Evolutionary conservation across 2,888 invertebrate species (phyloP).

Genomic region (Bhutanitis thaidina): DNA sequence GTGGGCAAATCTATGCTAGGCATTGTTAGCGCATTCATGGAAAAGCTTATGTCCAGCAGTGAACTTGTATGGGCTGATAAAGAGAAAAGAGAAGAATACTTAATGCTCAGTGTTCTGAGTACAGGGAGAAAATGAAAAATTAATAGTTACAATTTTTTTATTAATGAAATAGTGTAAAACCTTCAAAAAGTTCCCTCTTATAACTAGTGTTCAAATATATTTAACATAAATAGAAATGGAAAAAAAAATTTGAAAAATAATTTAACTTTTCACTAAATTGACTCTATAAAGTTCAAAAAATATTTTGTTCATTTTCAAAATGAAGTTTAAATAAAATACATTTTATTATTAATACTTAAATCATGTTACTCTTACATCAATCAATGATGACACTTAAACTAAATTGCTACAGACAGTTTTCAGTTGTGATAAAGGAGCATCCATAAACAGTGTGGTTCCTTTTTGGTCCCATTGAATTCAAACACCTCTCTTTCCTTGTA

Average conservation of each 20-base stretch:
- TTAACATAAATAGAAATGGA: background rate
- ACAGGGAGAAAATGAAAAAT: background rate
- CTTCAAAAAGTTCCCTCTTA: slow-evolving; percentile 5
- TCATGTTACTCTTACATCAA: background rate
- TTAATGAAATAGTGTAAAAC: slow-evolving; percentile 10
- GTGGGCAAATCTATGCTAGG: too few species aligned
- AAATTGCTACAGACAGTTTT: background rate
- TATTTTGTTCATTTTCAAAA: too few species aligned
- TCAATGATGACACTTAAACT: background rate
- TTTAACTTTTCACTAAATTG: too few species aligned
- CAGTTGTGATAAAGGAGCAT: background rate
- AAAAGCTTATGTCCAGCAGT: too few species aligned
- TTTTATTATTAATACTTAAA: too few species aligned
- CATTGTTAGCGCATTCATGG: too few species aligned
- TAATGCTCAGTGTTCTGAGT: too few species aligned
- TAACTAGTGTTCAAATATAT: background rate
- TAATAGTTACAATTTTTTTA: background rate
- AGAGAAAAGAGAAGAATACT: too few species aligned
- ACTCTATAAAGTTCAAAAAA: too few species aligned
- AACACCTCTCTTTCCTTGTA: background rate
- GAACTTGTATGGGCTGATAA: too few species aligned
- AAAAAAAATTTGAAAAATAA: too few species aligned
- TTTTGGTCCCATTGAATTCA: background rate
- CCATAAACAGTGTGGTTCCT: background rate
- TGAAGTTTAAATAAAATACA: too few species aligned